phyloP scores from a whole-genome alignment of 2,888 invertebrate species.

The Bruchidius siliquastri region DNA sequence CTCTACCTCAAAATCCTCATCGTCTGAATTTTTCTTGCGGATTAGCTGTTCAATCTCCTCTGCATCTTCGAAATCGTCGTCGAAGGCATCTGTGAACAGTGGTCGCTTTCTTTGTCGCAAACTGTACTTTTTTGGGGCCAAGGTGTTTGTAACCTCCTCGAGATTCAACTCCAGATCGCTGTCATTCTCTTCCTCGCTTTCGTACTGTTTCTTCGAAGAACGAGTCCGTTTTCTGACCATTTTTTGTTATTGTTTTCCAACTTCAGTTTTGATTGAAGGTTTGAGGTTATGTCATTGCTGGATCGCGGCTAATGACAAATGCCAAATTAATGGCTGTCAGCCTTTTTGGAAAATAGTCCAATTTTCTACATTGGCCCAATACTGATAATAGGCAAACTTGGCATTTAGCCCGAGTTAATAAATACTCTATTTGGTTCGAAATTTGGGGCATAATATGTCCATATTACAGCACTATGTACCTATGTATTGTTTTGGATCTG shows the following conservation, averaged over 20 bases:
- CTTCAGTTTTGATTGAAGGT: background rate
- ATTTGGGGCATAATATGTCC: too few relatives aligned
- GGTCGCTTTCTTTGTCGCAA: conserved; percentile 32
- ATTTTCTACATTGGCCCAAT: background rate
- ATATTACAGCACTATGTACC: too few relatives aligned
- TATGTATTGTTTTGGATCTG: too few relatives aligned
- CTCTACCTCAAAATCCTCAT: conserved; percentile 33
- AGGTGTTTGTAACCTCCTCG: conserved; percentile 19
- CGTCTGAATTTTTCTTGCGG: conserved; percentile 22
- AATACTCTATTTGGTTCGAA: too few relatives aligned
- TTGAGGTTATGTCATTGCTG: background rate
- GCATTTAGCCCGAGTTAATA: background rate
- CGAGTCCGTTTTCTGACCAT: conserved; percentile 36
- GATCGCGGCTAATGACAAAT: background rate
- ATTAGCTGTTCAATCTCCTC: conserved; percentile 32
- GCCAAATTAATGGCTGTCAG: background rate
- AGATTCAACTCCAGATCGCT: conserved; percentile 32
- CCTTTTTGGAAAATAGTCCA: background rate
- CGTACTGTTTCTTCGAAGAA: conserved; percentile 22
- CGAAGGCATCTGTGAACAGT: conserved; percentile 42
- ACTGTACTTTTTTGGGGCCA: conserved; percentile 35
- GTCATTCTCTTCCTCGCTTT: conserved; percentile 41
- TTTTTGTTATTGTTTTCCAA: conserved; percentile 17
- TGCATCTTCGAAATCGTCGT: conserved; percentile 50
- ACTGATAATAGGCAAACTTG: background rate